Evolutionary conservation across 1,140 invertebrate genomes (phyloP), one percentile per base, ranked within the genome.

Genomic region (Ceratitis capitata): DNA sequence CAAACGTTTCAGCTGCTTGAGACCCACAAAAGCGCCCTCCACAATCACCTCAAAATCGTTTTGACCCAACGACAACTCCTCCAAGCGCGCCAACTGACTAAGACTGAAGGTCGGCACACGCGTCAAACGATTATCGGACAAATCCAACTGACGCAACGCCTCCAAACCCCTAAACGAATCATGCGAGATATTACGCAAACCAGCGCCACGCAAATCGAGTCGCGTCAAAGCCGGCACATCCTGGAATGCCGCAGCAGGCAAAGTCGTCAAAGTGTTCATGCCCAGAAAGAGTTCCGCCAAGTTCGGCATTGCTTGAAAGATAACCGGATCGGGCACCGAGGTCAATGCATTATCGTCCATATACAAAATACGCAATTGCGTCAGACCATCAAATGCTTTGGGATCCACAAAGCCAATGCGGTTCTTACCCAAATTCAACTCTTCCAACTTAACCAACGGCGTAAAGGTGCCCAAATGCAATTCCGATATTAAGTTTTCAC

Each of bases 341-440:
- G 93, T 95, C 82, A 98, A 91, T 84, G 96, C 95, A 92, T 98
- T 98, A 89, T 98, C 96, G 87, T 97, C 96, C 82, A 98, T 92
- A 88, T 96, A 96, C 1, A 98, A 92, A 1, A 96, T 95, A 74
- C 96, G 92, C 53, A 98, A 93, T 1, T 95, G 94, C 1, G 93
- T 92, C n/a, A 98, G 91, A 4, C 96, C 96, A 82, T 95, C 94
- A 88, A 98, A 98, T 1, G 97, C 96, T 85, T 94, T 94, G 0
- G 95, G 94, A 87, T 97, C 96, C 26, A 98, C 95, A 86, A 93
- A 94, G 2, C 95, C 95, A 89, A 98, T 96, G 86, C 96, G 94
- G 91, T 98, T 98, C 89, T 96, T 94, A 1, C 96, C 96, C 61
- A 98, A 92, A 92, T 98, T 97, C 23, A 98, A 92, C 89, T 97